Base-by-base conservation (phyloP, 2,888 invertebrate genomes). In the Myopa tessellatipennis region DNA sequence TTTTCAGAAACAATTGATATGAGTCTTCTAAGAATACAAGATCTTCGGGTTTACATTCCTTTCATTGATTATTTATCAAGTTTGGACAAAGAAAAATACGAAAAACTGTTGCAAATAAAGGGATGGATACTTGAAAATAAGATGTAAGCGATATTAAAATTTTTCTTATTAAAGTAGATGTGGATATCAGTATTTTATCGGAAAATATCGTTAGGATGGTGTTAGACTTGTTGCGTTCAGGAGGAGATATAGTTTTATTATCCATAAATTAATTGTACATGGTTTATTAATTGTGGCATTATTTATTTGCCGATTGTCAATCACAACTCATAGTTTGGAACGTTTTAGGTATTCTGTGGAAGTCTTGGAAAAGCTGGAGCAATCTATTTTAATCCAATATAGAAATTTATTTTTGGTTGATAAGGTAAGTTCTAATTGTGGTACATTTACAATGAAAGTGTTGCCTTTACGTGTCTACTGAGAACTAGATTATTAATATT, bases 61-160 rank as follows among this genome's bases (percentile, higher is more conserved):
- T 82, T 82, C 63, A 81, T 82, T 36, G 79, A 82, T 36, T 82
- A 80, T 71, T 34, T 81, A 7, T 45, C 80, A 36, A 18, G 79
- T 38, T 74, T 80, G 34, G 80, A 81, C 70, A 38, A 40, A 38
- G 6, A 69, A 40, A 81, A 79, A 78, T 80, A 81, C 69, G 14
- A 70, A 14, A 82, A 82, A 67, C 75, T 82, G 60, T 60, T 71
- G 40, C 68, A 79, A 50, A 81, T 82, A 8, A 81, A 65, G 67
- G 74, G 76, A 52, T 82, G 82, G 82, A 82, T 82, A 77, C 18
- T 76, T 16, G 76, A 65, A 52, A 79, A 78, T 52, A 82, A 80
- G 38, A 79, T 74, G 82, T 82, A 79, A 71, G 77, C 36, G 10
- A 16, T 0, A 16, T 4, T 55, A 16, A 5, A 26, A 26, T 26